Percentiles rank a stretch among this genome's conserved stretches.
Evolutionary conservation across 1,140 invertebrate species (phyloP).

Genomic region (Chironomus tepperi): DNA sequence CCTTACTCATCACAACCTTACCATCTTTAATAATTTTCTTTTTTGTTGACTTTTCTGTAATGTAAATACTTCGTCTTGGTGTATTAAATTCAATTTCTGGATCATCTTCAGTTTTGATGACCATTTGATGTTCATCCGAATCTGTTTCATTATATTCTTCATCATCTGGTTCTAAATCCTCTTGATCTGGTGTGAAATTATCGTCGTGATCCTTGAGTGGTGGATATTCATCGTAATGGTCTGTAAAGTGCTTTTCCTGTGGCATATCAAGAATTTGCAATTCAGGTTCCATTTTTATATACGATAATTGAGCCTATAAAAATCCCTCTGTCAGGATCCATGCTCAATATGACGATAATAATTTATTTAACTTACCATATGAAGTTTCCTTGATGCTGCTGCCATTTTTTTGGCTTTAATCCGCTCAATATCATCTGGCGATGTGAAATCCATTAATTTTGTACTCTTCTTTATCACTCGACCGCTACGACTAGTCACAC

Average conservation of each 20-base stretch:
- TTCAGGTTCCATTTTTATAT: background rate
- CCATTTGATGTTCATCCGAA: slow-evolving; percentile 40
- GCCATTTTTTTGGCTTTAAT: slow-evolving; percentile 35
- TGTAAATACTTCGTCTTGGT: slow-evolving; percentile 57
- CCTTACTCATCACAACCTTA: slow-evolving; percentile 54
- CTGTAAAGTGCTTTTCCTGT: slow-evolving; percentile 28
- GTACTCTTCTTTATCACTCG: slow-evolving; percentile 88
- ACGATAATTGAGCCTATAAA: too few species aligned
- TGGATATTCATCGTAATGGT: slow-evolving; percentile 26
- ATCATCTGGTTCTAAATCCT: slow-evolving; percentile 36
- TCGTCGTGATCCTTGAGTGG: slow-evolving; percentile 26
- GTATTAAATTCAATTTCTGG: slow-evolving; percentile 32
- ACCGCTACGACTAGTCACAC: slow-evolving; percentile 70
- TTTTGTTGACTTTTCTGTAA: slow-evolving; percentile 66
- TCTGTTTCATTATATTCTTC: slow-evolving; percentile 40
- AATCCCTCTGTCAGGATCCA: too few species aligned
- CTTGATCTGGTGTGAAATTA: slow-evolving; percentile 28
- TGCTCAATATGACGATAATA: too few species aligned
- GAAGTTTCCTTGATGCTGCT: background rate
- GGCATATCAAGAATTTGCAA: background rate
- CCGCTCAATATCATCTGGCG: slow-evolving; percentile 65
- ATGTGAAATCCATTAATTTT: slow-evolving; percentile 87
- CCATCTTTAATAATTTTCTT: slow-evolving; percentile 68
- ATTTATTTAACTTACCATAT: slow-evolving; percentile 13
- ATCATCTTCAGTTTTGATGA: slow-evolving; percentile 34